Conservation (phyloP, 2,888 invertebrate species). For the Desoria tigrina region DNA sequence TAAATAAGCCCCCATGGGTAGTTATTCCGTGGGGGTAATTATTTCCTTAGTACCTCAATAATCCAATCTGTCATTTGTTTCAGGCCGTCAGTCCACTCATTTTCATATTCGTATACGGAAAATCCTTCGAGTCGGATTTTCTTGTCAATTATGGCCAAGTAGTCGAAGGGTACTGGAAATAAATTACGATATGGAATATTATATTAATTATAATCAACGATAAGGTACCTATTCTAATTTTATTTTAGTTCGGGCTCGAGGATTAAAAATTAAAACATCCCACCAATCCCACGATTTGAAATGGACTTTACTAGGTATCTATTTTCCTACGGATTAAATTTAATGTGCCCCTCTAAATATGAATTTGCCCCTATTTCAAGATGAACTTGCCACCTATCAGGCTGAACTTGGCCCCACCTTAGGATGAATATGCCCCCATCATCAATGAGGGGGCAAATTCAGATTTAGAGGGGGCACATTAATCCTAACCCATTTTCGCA, state of each 20-base stretch:
- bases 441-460: no score
- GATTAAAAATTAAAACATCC: neutral
- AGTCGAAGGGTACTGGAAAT: slow-evolving; percentile 17
- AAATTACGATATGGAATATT: no score
- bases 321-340: no score
- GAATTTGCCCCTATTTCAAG: no score
- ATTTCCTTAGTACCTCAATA: neutral
- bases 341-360: no score
- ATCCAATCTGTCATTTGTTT: slow-evolving; percentile 2
- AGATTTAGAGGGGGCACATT: no score
- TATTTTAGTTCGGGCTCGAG: neutral
- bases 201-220: neutral
- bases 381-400: no score
- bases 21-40: neutral
- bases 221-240: neutral
- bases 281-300: no score
- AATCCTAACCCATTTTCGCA: neutral
- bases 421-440: no score
- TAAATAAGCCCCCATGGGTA: no score
- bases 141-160: slow-evolving; percentile 8
- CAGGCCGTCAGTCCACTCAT: neutral
- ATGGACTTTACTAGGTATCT: no score
- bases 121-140: slow-evolving; percentile 14
- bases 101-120: neutral
- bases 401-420: no score